Percentiles rank a stretch among this genome's conserved stretches.
Evolutionary conservation across 2,113 vertebrate genomes (phyloP).

Genomic region (Anarhynchus alexandrinus): DNA sequence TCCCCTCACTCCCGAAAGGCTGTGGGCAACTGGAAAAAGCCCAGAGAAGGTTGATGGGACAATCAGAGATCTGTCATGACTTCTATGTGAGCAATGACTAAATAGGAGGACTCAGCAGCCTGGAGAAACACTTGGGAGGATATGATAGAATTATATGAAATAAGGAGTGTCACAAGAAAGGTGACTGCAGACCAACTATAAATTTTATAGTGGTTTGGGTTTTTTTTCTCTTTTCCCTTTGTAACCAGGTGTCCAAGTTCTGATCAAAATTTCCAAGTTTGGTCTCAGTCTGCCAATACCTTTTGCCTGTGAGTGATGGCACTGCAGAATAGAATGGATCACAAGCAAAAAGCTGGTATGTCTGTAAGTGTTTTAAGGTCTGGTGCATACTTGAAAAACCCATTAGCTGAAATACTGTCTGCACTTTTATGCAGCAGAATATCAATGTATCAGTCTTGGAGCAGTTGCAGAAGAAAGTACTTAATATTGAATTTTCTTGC

Average conservation of each 20-base stretch:
- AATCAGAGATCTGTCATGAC: background rate
- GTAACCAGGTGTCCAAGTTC: background rate
- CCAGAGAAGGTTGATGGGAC: background rate
- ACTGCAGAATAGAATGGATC: background rate
- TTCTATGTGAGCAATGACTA: background rate
- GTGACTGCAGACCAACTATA: background rate
- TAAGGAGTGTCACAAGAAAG: background rate
- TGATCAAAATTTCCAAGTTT: background rate
- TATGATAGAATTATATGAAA: background rate
- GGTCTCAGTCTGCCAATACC: background rate
- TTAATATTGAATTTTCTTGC: slow-evolving; percentile 20
- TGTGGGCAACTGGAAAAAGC: background rate
- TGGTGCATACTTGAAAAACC: background rate
- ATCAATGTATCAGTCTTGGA: background rate
- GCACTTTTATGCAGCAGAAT: background rate
- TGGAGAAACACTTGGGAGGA: background rate
- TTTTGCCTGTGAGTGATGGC: background rate
- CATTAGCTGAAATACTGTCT: background rate
- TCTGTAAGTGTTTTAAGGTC: background rate
- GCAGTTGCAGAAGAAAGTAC: background rate
- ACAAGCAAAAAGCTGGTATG: background rate
- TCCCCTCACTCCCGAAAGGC: background rate
- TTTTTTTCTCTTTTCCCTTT: background rate
- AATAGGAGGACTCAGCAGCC: background rate
- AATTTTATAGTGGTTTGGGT: no score